Base-by-base conservation (phyloP, 2,113 vertebrate species). In the Epinephelus cyanopodus region DNA sequence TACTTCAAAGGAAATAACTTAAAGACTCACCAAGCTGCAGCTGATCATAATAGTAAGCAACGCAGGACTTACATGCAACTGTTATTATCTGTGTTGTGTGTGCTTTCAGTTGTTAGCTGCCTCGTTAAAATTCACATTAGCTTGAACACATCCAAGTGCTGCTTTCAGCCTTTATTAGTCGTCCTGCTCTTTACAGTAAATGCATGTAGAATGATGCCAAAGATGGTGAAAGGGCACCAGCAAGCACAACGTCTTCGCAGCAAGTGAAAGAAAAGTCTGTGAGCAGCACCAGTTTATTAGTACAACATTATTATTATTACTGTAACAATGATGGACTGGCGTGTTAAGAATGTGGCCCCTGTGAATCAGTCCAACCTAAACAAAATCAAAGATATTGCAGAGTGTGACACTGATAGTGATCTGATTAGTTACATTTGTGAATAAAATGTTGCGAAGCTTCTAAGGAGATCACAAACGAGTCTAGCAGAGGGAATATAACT, bases 401-500 rank as follows among this genome's bases (percentile, higher is more conserved):
- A 56, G 33, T 10, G 37, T 3, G 15, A 79, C 52, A 42, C n/a
- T 64, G 33, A 33, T 23, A 0, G 17, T 48, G 57, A 75, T 45
- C 67, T 29, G 23, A 77, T 84, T 42, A 66, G 60, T 66, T 18
- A 50, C n/a, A 57, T 69, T 48, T 74, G 58, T 81, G 17, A 65
- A 84, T 27, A 25, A 73, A 66, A 52, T 53, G 53, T 78, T 54
- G 12, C 33, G 19, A 56, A 60, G 37, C 66, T 33, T 75, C 39
- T 21, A 21, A 68, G 42, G 68, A 67, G 77, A 69, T 21, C 50
- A 56, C 73, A 74, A 54, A 71, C 61, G 10, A 67, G 18, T 27
- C 23, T 25, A n/a, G 39, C 48, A 25, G 27, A 61, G 65, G 42
- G 29, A 67, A 33, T 39, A 66, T 19, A 67, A 67, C 21, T 27